Base-by-base conservation (phyloP, 2,113 vertebrate genomes). In the Zeus faber region DNA sequence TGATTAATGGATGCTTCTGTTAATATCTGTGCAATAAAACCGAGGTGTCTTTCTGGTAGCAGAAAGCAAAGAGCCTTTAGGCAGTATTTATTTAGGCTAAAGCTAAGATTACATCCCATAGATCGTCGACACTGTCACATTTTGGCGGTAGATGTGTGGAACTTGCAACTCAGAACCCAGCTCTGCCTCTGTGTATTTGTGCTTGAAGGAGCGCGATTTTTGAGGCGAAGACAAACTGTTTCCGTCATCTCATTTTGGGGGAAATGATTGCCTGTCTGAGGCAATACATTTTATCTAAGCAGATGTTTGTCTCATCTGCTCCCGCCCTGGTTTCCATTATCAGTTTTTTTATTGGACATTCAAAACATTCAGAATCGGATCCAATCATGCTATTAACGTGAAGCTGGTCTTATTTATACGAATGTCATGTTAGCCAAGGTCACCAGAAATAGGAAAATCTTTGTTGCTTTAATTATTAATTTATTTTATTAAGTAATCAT, bases 181-280 rank as follows among this genome's bases (percentile, higher is more conserved):
- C 24, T 25, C 24, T 7, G 46, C 16, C 46, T 16, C 5, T 50
- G 58, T 49, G 48, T 63, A 62, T 53, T 60, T 46, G 37, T 23
- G 45, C 20, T 13, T 16, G 18, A 25, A 37, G 54, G 31, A 18
- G 60, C 40, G 37, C 37, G 56, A 50, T 49, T 43, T 50, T n/a
- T 29, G 64, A 74, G 45, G 37, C 20, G 27, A 47, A 23, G 67
- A 79, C 63, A 70, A 81, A 77, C 62, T 46, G 44, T 40, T 71
- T 72, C 45, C 77, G 79, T 74, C 77, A 77, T 60, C 40, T 79
- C 23, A 67, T 79, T 67, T 43, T 51, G 55, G 31, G 24, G 29
- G 55, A 54, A 62, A 58, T 71, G 63, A 84, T 81, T 66, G 66
- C 61, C 52, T 77, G 66, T 69, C 68, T 25, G 1, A 39, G 40